Base-by-base conservation (phyloP, 2,888 invertebrate genomes). In the Caenorhabditis auriculariae region DNA sequence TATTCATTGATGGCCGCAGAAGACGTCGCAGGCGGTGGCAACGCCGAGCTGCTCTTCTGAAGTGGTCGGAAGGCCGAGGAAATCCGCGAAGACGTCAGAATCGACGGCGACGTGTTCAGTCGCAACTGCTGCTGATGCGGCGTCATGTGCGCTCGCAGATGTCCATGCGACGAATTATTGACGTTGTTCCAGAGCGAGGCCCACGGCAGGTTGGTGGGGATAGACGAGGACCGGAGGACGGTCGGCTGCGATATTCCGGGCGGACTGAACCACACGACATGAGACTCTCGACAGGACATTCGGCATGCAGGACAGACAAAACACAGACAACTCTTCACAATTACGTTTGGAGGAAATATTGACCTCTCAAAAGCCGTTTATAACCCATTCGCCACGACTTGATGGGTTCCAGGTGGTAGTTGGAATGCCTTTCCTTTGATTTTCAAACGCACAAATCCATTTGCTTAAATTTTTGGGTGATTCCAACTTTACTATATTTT, bases 21-120 rank as follows among this genome's bases (percentile, higher is more conserved):
- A 28, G 50, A 24, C n/a, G 45, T n/a, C 2, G 60, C 45, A 2
- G 32, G n/a, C n/a, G 38, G 19, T 1, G 61, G 62, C 9, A 32
- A 32, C 9, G 37, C n/a, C 23, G 17, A 21, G 2, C 15, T 17
- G 28, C 12, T 28, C 42, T 55, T 56, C 23, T 38, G 46, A 9
- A 44, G 55, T 17, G 64, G 56, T n/a, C 70, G 61, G 54, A 70
- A 70, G 27, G 70, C 70, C n/a, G n/a, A n/a, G 28, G 65, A 67
- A 17, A 67, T 59, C 12, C 70, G 44, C 38, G 9, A 12, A 9
- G 27, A 29, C 29, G 52, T 49, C n/a, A 46, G 48, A 3, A 58
- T 54, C 0, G 54, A 58, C 4, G 54, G 51, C 15, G 57, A 51
- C 6, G 49, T 53, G 28, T 61, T 66, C n/a, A n/a, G n/a, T n/a